Evolutionary conservation across 2,797 vertebrate genomes (phyloP), one percentile per base, ranked within the genome.

Genomic region (Natrix natrix): DNA sequence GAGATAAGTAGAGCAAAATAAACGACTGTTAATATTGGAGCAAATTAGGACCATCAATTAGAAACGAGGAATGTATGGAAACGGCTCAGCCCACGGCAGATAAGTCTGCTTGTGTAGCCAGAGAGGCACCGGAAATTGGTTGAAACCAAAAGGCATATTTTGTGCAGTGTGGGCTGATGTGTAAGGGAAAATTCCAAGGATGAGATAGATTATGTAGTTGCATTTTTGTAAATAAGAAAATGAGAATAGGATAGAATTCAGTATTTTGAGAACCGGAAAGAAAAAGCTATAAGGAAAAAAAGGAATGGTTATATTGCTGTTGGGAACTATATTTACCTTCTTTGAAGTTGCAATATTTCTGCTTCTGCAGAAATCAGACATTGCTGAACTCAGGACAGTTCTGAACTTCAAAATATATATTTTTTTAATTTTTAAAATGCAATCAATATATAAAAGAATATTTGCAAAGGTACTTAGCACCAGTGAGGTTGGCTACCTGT

Each of bases 1-100:
- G 32, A 56, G n/a, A 90, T 90, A 90, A 90, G 78, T 37, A 32
- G n/a, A 43, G 59, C n/a, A 90, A 92, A 57, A 63, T 66, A 86
- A 90, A 32, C 3, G n/a, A n/a, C 7, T 89, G 78, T 92, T 69
- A 28, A 83, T 86, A 13, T n/a, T 56, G 32, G 60, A 92, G 57
- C 11, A 43, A 22, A 24, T 90, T 86, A 55, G 83, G 57, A 12
- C 52, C 52, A 48, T 86, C 54, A 90, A 63, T 61, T 22, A 87
- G 87, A 92, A 66, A 26, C n/a, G 16, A 61, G 63, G 20, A 90
- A 20, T 74, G 43, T 52, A 55, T 55, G 52, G 74, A 55, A 90
- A 74, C 20, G 60, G 88, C 57, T 86, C 32, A 90, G 87, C 56
- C 26, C 7, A 24, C n/a, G 43, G 20, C 56, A 61, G 88, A 60